Conservation (phyloP, 2,888 invertebrate species). For the Plebejus anna region DNA sequence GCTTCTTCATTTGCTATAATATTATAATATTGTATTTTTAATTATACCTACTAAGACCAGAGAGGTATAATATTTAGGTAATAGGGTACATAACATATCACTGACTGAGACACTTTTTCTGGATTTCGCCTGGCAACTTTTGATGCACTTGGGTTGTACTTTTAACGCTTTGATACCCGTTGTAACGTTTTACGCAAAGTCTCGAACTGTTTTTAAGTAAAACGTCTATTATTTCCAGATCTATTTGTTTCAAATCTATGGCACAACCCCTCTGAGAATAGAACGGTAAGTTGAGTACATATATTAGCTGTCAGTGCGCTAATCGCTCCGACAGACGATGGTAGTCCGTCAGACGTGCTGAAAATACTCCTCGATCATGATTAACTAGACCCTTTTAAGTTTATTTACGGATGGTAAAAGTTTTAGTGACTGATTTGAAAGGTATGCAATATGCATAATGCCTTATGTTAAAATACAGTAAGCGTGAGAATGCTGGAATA, state of each 20-base stretch:
- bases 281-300: conserved; percentile 77
- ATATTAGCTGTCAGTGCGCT: conserved; percentile 78
- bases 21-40: too few species aligned
- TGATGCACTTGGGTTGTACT: too few species aligned
- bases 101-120: too few species aligned
- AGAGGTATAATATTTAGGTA: too few species aligned
- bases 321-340: conserved; percentile 78
- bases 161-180: too few species aligned
- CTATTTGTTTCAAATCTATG: conserved; percentile 51
- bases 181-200: too few species aligned
- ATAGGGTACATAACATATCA: too few species aligned
- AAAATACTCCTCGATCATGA: conserved; percentile 64
- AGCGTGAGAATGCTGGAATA: too few species aligned
- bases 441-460: background rate
- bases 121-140: too few species aligned
- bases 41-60: too few species aligned
- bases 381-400: conserved; percentile 44
- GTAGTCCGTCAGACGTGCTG: conserved; percentile 71
- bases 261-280: conserved; percentile 62
- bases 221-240: conserved; percentile 43
- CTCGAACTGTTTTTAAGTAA: background rate
- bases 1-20: too few species aligned
- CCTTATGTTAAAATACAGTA: background rate
- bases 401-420: conserved; percentile 38
- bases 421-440: background rate